Evolutionary conservation across 2,888 invertebrate species (phyloP).

Genomic region (Glaucopsyche alexis): DNA sequence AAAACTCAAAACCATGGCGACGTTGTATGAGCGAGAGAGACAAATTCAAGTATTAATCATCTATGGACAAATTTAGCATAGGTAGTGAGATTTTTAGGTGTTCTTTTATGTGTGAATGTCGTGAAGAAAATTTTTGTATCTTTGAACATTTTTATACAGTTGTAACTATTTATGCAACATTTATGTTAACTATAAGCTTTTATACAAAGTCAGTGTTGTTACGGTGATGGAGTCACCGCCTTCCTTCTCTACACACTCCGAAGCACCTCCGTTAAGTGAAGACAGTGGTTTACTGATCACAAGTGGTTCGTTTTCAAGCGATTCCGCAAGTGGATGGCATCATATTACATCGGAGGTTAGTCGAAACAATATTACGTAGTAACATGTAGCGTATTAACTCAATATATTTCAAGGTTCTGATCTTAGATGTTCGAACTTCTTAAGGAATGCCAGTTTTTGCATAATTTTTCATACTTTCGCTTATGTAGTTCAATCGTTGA

Average conservation of each 20-base stretch:
- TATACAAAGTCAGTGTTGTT: constrained; percentile 45
- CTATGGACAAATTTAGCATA: constrained; percentile 33
- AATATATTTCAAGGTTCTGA: constrained; percentile 7
- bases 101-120: constrained; percentile 42
- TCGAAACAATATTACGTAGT: constrained; percentile 35
- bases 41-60: too few relatives aligned
- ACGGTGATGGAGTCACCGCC: constrained; percentile 87
- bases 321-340: constrained; percentile 84
- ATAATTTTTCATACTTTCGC: constrained; percentile 20
- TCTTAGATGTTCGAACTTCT: constrained; percentile 20
- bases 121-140: constrained; percentile 44
- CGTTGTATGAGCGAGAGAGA: constrained; percentile 35
- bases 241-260: constrained; percentile 86
- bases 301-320: constrained; percentile 87
- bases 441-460: constrained; percentile 25
- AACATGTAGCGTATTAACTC: constrained; percentile 17
- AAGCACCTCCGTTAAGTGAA: constrained; percentile 86
- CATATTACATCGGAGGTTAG: constrained; percentile 84
- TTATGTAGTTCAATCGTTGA: constrained; percentile 9
- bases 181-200: constrained; percentile 51
- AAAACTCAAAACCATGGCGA: constrained; percentile 33
- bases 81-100: constrained; percentile 33
- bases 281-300: constrained; percentile 87
- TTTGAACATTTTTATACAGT: constrained; percentile 48
- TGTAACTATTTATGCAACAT: constrained; percentile 46